These are phyloP conservation scores for Drosophila helvetica DNA, from an alignment of 2,888 invertebrate genomes.

Conservation along the genomic window DNA sequence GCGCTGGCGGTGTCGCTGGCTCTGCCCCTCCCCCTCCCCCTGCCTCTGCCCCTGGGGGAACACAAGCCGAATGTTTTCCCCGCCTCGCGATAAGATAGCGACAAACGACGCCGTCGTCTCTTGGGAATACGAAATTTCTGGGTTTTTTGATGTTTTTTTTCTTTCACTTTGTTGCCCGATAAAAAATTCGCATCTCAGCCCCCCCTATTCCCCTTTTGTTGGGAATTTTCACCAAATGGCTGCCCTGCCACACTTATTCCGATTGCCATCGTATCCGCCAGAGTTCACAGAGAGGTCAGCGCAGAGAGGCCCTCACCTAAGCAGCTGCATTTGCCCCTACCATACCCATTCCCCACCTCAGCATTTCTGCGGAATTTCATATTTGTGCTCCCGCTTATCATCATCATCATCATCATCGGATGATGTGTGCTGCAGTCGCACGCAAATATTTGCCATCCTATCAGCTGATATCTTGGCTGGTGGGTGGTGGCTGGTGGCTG, in stretches of 20 bases:
- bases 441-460: constrained; percentile 28
- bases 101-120: background rate
- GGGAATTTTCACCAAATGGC: background rate
- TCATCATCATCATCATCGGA: constrained; percentile 3
- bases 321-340: too few relatives aligned
- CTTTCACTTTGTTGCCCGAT: constrained; percentile 17
- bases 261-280: background rate
- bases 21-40: too few relatives aligned
- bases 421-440: constrained; percentile 29
- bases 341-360: background rate
- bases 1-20: too few relatives aligned
- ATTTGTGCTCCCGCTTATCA: background rate
- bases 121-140: background rate
- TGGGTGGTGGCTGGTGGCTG: constrained; percentile 1
- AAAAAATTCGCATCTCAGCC: constrained; percentile 53
- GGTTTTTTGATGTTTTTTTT: background rate
- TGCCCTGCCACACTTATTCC: background rate
- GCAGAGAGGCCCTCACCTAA: background rate
- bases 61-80: background rate
- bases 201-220: constrained; percentile 15
- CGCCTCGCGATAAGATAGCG: background rate
- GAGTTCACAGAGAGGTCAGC: background rate
- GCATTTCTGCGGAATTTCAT: background rate
- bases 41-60: too few relatives aligned
- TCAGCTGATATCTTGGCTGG: constrained; percentile 28